A percentile compares a stretch with the other conserved stretches of the same genome.
Evolutionary conservation across 1,140 invertebrate species (phyloP).

Genomic region (Solen grandis): DNA sequence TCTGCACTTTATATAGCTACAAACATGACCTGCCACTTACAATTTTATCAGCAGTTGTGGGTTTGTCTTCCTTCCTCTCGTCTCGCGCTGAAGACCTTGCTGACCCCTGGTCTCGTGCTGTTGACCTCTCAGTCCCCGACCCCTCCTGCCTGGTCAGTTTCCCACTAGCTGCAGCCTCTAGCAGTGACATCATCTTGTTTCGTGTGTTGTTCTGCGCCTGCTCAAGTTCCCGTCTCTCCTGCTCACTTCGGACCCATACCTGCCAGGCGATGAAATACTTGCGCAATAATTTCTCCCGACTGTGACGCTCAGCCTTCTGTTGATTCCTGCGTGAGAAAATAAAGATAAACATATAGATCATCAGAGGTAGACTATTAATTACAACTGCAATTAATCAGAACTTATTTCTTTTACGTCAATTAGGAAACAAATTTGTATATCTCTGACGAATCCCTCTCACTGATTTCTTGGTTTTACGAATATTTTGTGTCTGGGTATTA

Average conservation of each 20-base stretch:
- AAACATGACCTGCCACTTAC: slow-evolving; percentile 4
- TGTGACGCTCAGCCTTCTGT: slow-evolving; percentile 70
- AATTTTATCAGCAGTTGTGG: slow-evolving; percentile 45
- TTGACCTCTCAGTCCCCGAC: background rate
- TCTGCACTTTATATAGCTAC: too few relatives aligned
- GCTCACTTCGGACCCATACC: slow-evolving; percentile 67
- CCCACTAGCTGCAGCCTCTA: slow-evolving; percentile 74
- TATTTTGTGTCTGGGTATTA: background rate
- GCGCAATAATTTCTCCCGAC: slow-evolving; percentile 59
- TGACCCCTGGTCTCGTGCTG: background rate
- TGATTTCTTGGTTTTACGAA: too few relatives aligned
- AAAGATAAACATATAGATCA: background rate
- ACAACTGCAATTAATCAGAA: background rate
- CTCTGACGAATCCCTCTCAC: too few relatives aligned
- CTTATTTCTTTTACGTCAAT: background rate
- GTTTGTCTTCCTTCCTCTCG: slow-evolving; percentile 11
- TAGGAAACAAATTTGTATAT: background rate
- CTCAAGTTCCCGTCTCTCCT: slow-evolving; percentile 66
- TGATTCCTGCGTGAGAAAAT: slow-evolving; percentile 66
- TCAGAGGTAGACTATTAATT: background rate
- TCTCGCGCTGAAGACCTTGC: background rate
- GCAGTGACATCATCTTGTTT: slow-evolving; percentile 76
- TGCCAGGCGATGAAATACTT: slow-evolving; percentile 75
- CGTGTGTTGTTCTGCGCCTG: slow-evolving; percentile 71
- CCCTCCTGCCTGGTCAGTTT: slow-evolving; percentile 64